Conservation (phyloP, 2,113 vertebrate species). For the Platycercus adscitus region DNA sequence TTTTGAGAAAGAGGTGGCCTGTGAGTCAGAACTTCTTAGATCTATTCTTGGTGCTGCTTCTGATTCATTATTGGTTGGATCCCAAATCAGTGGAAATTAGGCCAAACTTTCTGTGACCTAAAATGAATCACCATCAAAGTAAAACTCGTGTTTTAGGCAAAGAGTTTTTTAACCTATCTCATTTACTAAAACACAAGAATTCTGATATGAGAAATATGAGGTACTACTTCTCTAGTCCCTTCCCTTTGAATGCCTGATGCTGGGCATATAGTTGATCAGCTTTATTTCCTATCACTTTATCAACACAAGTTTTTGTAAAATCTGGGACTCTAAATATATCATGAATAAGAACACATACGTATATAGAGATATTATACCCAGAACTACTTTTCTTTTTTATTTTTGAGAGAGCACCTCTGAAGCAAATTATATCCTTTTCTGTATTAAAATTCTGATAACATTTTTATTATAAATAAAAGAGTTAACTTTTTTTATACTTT, state of each 20-base stretch:
- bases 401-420: background rate
- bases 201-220: background rate
- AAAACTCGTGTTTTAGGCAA: background rate
- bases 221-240: background rate
- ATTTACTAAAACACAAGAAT: background rate
- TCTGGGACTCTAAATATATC: background rate
- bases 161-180: conserved; percentile 20
- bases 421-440: background rate
- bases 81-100: conserved; percentile 23
- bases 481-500: background rate
- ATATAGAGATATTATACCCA: background rate
- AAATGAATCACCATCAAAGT: conserved; percentile 5
- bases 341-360: background rate
- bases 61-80: conserved; percentile 60
- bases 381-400: background rate
- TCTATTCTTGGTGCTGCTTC: conserved; percentile 59
- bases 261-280: background rate
- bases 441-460: background rate
- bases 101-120: conserved; percentile 41
- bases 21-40: conserved; percentile 63
- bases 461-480: background rate
- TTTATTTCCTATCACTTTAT: background rate
- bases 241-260: background rate
- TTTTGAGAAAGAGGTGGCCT: conserved; percentile 62
- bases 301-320: background rate